Percentiles rank a stretch among this genome's conserved stretches.
These are phyloP conservation scores for Scyliorhinus canicula DNA, from an alignment of 2,797 vertebrate genomes.

Conservation along the genomic window DNA sequence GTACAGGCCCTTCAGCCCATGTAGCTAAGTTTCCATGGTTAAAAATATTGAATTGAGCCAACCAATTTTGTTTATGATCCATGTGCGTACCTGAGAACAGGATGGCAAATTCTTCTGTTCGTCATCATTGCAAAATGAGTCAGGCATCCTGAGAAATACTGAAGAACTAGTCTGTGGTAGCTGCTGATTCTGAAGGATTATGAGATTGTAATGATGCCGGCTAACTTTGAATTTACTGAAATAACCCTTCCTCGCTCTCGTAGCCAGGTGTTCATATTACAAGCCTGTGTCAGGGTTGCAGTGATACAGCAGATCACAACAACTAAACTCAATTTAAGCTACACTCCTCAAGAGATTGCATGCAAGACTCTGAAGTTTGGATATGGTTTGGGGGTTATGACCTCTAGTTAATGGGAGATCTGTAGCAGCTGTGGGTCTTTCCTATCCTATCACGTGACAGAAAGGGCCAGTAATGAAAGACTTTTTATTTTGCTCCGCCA, in stretches of 20 bases:
- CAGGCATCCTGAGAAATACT: background rate
- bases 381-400: background rate
- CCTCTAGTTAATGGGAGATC: background rate
- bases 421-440: background rate
- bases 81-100: background rate
- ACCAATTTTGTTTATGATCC: background rate
- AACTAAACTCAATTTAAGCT: background rate
- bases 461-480: background rate
- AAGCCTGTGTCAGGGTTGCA: background rate
- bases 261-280: background rate
- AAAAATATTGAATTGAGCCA: background rate
- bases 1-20: too few relatives aligned
- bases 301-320: background rate
- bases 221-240: background rate
- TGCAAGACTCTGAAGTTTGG: background rate
- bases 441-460: background rate
- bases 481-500: background rate
- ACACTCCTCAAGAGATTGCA: background rate
- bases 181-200: background rate
- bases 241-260: background rate
- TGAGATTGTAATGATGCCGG: background rate
- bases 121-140: background rate
- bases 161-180: background rate
- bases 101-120: background rate
- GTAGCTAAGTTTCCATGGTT: background rate